Evolutionary conservation across 2,113 vertebrate genomes (phyloP).

Genomic region (Calyptommatus sinebrachiatus): DNA sequence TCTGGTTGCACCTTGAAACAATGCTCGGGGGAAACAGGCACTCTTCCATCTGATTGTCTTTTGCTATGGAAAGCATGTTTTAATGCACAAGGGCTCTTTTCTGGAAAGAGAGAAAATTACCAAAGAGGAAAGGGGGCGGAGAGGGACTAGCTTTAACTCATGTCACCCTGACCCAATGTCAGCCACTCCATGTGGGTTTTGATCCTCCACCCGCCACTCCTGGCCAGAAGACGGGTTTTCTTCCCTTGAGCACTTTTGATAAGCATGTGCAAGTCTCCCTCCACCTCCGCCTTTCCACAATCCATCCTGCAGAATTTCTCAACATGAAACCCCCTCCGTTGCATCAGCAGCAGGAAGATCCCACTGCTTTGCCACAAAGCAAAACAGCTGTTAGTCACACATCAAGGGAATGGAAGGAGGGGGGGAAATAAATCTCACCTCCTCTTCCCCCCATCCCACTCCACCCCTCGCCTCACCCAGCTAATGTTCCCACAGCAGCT

Average conservation of each 20-base stretch:
- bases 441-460: neutral
- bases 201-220: neutral
- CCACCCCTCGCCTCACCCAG: neutral
- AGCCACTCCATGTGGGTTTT: neutral
- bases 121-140: neutral
- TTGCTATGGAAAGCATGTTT: accelerated
- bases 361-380: conserved; percentile 79
- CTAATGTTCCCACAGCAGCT: neutral
- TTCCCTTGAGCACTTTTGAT: neutral
- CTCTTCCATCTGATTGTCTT: accelerated
- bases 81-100: accelerated
- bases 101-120: neutral
- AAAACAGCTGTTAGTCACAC: conserved; percentile 86
- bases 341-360: conserved; percentile 87
- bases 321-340: conserved; percentile 77
- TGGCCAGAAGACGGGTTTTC: neutral
- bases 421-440: conserved; percentile 10
- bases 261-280: conserved; percentile 38
- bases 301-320: conserved; percentile 69
- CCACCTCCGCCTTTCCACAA: conserved; percentile 63
- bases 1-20: no score
- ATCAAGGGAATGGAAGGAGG: conserved; percentile 76
- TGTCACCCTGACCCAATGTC: neutral
- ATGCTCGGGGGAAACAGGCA: no score
- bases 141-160: no score